Evolutionary conservation across 2,797 vertebrate species (phyloP), one percentile per base, ranked within the genome.

Genomic region (Chaetophractus vellerosus): DNA sequence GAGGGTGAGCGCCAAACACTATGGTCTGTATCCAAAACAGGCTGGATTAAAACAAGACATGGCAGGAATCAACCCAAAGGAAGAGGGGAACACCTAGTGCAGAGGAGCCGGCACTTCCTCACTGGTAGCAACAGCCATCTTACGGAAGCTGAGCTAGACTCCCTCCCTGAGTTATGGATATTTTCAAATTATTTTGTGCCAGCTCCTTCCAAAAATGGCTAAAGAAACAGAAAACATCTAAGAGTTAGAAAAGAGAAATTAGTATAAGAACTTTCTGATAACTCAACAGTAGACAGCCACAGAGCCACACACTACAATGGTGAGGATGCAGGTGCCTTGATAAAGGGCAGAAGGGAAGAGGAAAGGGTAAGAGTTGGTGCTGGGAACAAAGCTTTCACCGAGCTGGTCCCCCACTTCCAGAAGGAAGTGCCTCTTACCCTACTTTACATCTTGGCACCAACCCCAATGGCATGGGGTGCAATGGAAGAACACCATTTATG

Each of bases 391-490:
- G 36, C 38, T 38, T 36, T 68, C 78, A 24, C 0, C 1, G 55
- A 52, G 11, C 36, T 1, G 26, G 11, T 9, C 16, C n/a, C 15
- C 80, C 28, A 18, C 15, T 19, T 31, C 38, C 81, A 23, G 0
- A 10, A 33, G 24, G 28, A 18, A 38, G 63, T 1, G n/a, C 18
- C 57, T 82, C 26, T 10, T 2, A 23, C 33, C 41, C 79, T 11
- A 5, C 23, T 8, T 45, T 50, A 10, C 14, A 6, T 2, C 69
- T 38, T 63, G 28, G n/a, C 31, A 24, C 23, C 8, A 6, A 19
- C 4, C 21, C 1, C 1, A 38, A 24, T 15, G 31, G 11, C 3
- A 2, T 3, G 3, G 45, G 16, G 11, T 0, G 24, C 9, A 9
- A 26, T 0, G 0, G 11, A 23, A 64, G 41, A 6, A 52, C 16